Evolutionary conservation across 2,797 vertebrate species (phyloP).

Genomic region (Alectoris magna): DNA sequence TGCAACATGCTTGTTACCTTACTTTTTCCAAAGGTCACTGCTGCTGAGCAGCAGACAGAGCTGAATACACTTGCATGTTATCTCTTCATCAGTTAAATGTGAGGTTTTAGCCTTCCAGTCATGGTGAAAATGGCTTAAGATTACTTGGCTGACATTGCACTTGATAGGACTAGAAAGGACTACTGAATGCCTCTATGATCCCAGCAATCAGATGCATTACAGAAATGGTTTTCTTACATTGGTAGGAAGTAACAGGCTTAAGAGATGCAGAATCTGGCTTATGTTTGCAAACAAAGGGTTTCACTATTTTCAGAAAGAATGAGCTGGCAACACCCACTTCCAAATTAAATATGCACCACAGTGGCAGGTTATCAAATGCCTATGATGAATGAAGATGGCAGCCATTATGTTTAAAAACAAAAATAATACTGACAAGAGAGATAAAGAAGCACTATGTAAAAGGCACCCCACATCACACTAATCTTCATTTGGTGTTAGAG

Average conservation of each 20-base stretch:
- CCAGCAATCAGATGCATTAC: fast-evolving
- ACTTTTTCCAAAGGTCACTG: neutral
- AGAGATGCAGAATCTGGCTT: neutral
- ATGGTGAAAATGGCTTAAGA: neutral
- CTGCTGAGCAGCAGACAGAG: neutral
- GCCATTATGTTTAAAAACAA: neutral
- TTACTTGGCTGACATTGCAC: neutral
- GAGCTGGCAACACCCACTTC: neutral
- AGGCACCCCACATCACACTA: neutral
- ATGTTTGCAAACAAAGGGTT: neutral
- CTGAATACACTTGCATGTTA: neutral
- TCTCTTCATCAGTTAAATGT: neutral
- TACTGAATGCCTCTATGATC: neutral
- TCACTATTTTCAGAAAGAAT: neutral
- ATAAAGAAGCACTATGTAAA: neutral
- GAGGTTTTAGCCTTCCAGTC: neutral
- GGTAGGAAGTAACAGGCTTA: neutral
- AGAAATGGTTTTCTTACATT: fast-evolving
- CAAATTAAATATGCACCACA: neutral
- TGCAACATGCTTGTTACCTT: neutral
- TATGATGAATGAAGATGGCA: neutral
- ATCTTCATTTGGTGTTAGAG: neutral
- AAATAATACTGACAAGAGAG: neutral
- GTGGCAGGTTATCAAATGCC: neutral
- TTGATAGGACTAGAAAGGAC: no score